Conservation (phyloP, 2,113 vertebrate genomes). For the Microcebus murinus region DNA sequence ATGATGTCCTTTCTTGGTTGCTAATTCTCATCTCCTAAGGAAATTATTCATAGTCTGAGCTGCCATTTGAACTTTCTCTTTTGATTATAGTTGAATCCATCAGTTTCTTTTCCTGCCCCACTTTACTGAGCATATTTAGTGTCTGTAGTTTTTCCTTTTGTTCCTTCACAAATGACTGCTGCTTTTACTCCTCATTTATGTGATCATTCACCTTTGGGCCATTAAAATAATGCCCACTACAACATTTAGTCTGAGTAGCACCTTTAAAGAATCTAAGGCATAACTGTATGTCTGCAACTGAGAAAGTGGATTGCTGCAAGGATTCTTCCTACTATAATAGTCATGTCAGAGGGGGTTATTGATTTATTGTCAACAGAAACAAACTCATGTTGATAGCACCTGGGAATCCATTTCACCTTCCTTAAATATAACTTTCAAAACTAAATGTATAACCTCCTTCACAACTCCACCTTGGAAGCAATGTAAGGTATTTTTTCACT, state of each 20-base stretch:
- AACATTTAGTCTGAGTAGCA: background rate
- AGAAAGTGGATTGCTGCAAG: background rate
- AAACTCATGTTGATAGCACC: slow-evolving; percentile 46
- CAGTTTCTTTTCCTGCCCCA: background rate
- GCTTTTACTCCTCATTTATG: background rate
- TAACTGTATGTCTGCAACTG: background rate
- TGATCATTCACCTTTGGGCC: background rate
- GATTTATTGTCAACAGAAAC: slow-evolving; percentile 47
- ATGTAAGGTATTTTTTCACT: background rate
- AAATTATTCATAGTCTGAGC: background rate
- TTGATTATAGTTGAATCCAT: background rate
- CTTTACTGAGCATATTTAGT: fast-evolving
- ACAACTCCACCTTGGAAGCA: background rate
- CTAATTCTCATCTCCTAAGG: background rate
- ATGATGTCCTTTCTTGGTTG: background rate
- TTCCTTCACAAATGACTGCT: background rate
- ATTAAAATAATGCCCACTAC: background rate
- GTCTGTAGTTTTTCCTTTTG: background rate
- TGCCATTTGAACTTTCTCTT: background rate
- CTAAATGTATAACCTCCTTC: background rate
- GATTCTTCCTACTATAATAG: background rate
- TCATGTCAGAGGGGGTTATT: background rate
- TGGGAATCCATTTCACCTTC: background rate
- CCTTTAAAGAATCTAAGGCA: background rate
- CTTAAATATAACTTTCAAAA: background rate